Evolutionary conservation across 2,797 vertebrate species (phyloP), one percentile per base, ranked within the genome.

Genomic region (Scomberomorus guttatus): DNA sequence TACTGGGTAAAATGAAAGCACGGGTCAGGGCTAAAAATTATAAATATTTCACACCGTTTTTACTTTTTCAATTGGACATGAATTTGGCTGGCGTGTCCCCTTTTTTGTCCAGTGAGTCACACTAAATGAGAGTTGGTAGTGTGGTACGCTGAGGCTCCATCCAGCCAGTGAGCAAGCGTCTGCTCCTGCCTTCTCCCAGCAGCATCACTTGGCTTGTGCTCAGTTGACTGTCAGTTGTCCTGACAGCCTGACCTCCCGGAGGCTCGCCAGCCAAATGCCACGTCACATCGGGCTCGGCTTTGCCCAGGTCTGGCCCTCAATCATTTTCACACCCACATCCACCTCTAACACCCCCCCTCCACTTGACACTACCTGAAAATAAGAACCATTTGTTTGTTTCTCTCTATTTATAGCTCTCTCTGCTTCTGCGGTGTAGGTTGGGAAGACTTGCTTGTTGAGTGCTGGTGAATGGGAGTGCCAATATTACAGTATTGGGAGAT

Each of bases 171-270:
- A 37, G 37, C 25, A 44, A 85, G 72, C 22, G 0, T 83, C 86
- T 92, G 82, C 73, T 86, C 22, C 82, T 76, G 82, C 79, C 71
- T 82, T 65, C 73, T 83, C 76, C 58, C 68, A 27, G 78, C 80
- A 89, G 50, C 79, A 85, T 84, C 86, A 67, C 77, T 87, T 85
- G 83, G 78, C 79, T 77, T 44, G 1, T 25, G 68, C 61, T 80
- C 70, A 70, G 76, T 83, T 89, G 83, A 81, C 66, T 82, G 89
- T 89, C 89, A 91, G 84, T 81, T 39, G 80, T 82, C 73, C 79
- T 90, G 89, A 92, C 91, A 91, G 90, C 80, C 84, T 91, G 87
- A 92, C 88, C 86, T 90, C 88, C 82, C 42, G 8, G 46, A 86
- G 85, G 78, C 87, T 78, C 29, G 20, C 74, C 75, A 57, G 77